Evolutionary conservation across 2,888 invertebrate genomes (phyloP).

Genomic region (Rhingia rostrata): DNA sequence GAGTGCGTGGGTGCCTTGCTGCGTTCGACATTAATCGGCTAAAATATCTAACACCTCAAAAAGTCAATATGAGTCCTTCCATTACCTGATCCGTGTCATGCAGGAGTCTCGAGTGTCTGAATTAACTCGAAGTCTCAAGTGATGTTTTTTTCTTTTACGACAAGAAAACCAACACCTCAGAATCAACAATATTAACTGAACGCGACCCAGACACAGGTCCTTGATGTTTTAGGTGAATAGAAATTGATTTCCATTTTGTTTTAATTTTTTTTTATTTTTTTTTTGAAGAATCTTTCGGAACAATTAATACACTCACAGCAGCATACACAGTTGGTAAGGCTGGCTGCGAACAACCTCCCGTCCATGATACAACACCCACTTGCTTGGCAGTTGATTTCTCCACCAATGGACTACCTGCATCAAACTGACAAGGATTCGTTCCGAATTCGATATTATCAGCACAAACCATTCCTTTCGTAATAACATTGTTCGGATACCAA

Average conservation of each 20-base stretch:
- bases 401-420: constrained; percentile 51
- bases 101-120: constrained; percentile 39
- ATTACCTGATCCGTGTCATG: background rate
- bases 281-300: background rate
- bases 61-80: constrained; percentile 31
- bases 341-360: constrained; percentile 16
- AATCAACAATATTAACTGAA: no score
- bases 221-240: background rate
- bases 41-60: constrained; percentile 30
- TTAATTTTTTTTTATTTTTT: background rate
- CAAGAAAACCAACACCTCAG: no score
- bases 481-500: constrained; percentile 1
- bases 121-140: constrained; percentile 44
- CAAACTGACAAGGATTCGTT: constrained; percentile 25
- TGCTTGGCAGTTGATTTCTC: constrained; percentile 38
- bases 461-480: constrained; percentile 39
- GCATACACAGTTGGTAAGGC: constrained; percentile 38
- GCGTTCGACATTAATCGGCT: constrained; percentile 30
- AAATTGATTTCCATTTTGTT: background rate
- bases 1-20: constrained; percentile 5
- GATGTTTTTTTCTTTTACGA: background rate
- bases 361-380: constrained; percentile 61
- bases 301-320: constrained; percentile 25
- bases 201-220: background rate
- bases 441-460: background rate